These are phyloP conservation scores for Pangasianodon hypophthalmus DNA, from an alignment of 2,113 vertebrate species.

Conservation along the genomic window DNA sequence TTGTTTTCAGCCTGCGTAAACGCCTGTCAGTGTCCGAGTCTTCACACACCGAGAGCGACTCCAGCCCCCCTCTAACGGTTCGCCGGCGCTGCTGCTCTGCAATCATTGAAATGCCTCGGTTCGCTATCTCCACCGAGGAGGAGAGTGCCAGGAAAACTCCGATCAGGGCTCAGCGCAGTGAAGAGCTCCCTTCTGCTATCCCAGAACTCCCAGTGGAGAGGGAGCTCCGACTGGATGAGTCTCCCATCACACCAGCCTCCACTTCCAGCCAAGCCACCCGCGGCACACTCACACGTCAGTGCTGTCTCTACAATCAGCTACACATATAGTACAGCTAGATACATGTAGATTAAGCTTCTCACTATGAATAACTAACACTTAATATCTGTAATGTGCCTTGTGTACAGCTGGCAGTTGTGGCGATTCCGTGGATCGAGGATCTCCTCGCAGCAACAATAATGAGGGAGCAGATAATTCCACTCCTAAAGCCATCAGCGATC, in stretches of 20 bases:
- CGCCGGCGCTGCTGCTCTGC: conserved; percentile 88
- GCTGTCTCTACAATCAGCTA: background rate
- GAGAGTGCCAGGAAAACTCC: conserved; percentile 69
- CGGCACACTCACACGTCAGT: conserved; percentile 73
- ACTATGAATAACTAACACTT: background rate
- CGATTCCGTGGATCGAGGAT: conserved; percentile 73
- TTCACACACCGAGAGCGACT: conserved; percentile 97
- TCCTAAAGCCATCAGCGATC: conserved; percentile 94
- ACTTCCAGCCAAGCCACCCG: conserved; percentile 70
- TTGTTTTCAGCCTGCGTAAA: conserved; percentile 82
- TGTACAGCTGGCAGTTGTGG: conserved; percentile 79
- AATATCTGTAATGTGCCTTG: background rate
- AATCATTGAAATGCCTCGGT: conserved; percentile 88
- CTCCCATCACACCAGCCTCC: conserved; percentile 70
- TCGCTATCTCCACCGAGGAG: conserved; percentile 86
- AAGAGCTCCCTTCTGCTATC: conserved; percentile 79
- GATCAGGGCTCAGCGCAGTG: conserved; percentile 70
- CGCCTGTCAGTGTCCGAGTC: conserved; percentile 93
- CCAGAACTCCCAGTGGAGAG: conserved; percentile 82
- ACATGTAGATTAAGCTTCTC: background rate
- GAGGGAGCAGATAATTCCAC: conserved; percentile 76
- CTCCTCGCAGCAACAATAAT: conserved; percentile 66
- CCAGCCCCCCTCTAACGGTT: conserved; percentile 90
- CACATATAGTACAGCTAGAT: background rate
- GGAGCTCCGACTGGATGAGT: conserved; percentile 81